Percentiles rank a stretch among this genome's conserved stretches.
phyloP scores from a whole-genome alignment of 2,113 vertebrate species.

The Cochlearius cochlearius region DNA sequence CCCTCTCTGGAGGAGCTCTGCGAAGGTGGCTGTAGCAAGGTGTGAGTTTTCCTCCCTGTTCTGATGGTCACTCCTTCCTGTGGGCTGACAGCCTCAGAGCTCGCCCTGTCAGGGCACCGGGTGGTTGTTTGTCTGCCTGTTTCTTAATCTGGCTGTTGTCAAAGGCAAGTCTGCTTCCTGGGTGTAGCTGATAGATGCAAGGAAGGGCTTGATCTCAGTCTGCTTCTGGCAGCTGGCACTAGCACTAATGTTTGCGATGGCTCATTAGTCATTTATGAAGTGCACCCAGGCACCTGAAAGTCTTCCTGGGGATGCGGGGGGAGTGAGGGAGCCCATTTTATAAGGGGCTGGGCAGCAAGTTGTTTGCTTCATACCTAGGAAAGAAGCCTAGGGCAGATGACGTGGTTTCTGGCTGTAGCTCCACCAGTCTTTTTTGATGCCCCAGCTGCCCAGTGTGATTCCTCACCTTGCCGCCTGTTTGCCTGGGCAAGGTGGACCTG shows the following conservation, averaged over 20 bases:
- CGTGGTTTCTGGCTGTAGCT: background rate
- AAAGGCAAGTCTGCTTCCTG: background rate
- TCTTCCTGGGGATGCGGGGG: background rate
- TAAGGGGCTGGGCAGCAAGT: background rate
- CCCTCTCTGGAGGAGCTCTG: background rate
- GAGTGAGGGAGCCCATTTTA: background rate
- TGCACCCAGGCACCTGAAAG: background rate
- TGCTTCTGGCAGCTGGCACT: background rate
- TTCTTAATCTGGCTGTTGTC: background rate
- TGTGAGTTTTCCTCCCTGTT: background rate
- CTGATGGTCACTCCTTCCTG: background rate
- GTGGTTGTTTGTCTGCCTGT: background rate
- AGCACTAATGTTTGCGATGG: background rate
- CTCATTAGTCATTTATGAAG: slow-evolving; percentile 10
- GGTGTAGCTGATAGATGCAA: background rate
- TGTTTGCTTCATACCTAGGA: background rate
- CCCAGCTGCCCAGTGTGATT: background rate
- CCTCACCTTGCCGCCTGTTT: background rate
- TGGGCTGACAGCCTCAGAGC: background rate
- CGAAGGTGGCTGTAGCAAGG: background rate
- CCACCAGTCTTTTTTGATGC: background rate
- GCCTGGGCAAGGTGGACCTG: background rate
- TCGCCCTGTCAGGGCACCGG: fast-evolving
- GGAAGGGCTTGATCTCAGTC: background rate
- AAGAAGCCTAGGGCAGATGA: background rate